Evolutionary conservation across 2,888 invertebrate genomes (phyloP).

Genomic region (Sipunculus nudus): DNA sequence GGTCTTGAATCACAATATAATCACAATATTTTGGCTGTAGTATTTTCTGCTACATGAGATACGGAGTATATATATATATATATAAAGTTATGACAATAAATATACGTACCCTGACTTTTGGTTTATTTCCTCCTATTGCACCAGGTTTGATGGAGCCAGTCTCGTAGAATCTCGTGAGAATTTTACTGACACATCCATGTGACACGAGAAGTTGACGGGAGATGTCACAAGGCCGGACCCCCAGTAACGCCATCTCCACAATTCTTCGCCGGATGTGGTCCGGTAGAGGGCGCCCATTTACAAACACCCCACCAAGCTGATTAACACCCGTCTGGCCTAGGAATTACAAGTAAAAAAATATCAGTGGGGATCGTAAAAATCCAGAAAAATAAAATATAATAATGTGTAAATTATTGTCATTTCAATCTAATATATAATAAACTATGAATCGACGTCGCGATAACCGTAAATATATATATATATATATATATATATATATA

Average conservation of each 20-base stretch:
- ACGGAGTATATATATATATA: background rate
- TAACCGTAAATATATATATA: no score
- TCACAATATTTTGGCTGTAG: no score
- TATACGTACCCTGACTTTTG: slow-evolving; percentile 76
- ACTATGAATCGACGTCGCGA: no score
- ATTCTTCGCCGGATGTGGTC: slow-evolving; percentile 92
- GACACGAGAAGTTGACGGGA: slow-evolving; percentile 93
- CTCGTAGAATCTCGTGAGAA: slow-evolving; percentile 94
- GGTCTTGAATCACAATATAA: no score
- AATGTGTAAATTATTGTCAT: no score
- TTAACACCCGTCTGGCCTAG: slow-evolving; percentile 96
- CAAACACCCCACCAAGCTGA: slow-evolving; percentile 96
- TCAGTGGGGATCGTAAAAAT: no score
- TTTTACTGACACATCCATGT: slow-evolving; percentile 97
- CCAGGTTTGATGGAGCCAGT: slow-evolving; percentile 96
- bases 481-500: no score
- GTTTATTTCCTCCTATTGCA: slow-evolving; percentile 93
- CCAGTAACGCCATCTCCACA: slow-evolving; percentile 92
- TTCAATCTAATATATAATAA: no score
- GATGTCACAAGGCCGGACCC: slow-evolving; percentile 96
- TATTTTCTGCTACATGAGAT: no score
- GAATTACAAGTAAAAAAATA: no score
- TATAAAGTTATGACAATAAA: background rate
- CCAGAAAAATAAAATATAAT: no score
- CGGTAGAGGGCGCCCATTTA: slow-evolving; percentile 95